Base-by-base conservation (phyloP, 2,797 vertebrate species). In the Peromyscus nudipes region DNA sequence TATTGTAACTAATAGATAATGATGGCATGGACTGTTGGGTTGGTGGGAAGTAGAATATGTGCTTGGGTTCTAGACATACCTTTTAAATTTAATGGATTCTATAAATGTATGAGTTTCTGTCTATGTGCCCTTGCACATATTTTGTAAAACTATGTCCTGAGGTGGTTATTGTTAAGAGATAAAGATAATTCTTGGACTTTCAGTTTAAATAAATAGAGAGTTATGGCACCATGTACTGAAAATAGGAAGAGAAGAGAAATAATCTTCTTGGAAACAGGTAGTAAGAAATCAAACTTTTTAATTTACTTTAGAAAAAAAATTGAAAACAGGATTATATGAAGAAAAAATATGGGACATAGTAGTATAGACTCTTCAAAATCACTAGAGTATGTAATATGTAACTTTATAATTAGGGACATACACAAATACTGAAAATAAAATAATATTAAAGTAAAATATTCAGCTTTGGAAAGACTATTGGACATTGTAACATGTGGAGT, bases 271-370 rank as follows among this genome's bases (percentile, higher is more conserved):
- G 49, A 94, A 23, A 4, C 6, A 91, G 2, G 21, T 69, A 4
- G 19, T 80, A 82, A 91, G 57, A 65, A 88, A 88, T 16, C 4
- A 75, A 75, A 67, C 19, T 40, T 87, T 84, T 92, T 65, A 8
- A 73, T 40, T 8, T 57, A 60, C 16, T 77, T 75, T 82, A 62
- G 52, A 79, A n/a, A n/a, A 14, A 75, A 77, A 67, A 3, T 46
- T 34, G 13, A 85, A 7, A 65, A 57, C 91, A 62, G 6, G 27
- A 81, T 80, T 88, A 55, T 85, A 93, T 4, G 9, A 92, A 43
- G 65, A 46, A 40, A 85, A 85, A 90, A 34, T 55, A 37, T 69
- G 34, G 27, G 34, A 13, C 13, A 52, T 77, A 57, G 14, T 57
- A 57, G 83, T 16, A 65, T 46, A 80, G 29, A 2, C 1, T 27